Percentiles rank a stretch among this genome's conserved stretches.
phyloP scores from a whole-genome alignment of 2,113 vertebrate genomes.

The Otus sunia region DNA sequence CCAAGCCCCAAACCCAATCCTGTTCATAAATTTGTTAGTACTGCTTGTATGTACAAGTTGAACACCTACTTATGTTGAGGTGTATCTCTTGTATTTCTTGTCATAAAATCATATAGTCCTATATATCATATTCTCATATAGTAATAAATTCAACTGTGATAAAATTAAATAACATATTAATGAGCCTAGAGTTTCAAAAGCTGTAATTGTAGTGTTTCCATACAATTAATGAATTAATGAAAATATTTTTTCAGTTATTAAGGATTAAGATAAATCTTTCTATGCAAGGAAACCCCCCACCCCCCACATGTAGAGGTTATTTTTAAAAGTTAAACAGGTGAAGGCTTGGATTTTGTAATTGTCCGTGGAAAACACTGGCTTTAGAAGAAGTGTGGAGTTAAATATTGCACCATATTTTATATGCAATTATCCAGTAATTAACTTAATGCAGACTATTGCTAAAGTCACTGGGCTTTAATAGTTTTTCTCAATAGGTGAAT shows the following conservation, averaged over 20 bases:
- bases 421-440: neutral
- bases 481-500: neutral
- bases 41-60: rapidly evolving
- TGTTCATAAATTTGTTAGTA: neutral
- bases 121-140: neutral
- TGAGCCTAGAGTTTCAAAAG: neutral
- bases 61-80: neutral
- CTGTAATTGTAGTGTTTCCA: neutral
- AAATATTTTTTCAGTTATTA: neutral
- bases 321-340: neutral
- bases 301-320: neutral
- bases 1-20: rapidly evolving
- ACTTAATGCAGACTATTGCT: neutral
- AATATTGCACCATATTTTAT: neutral
- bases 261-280: neutral
- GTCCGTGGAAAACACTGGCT: neutral
- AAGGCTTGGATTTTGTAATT: neutral
- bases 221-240: neutral
- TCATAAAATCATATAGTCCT: neutral
- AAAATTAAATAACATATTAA: neutral
- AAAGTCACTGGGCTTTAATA: neutral
- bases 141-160: neutral
- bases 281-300: neutral
- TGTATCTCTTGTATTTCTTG: neutral
- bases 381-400: neutral